A percentile compares a stretch with the other conserved stretches of the same genome.
Conservation (phyloP, 2,113 vertebrate genomes). For the Laterallus jamaicensis region DNA sequence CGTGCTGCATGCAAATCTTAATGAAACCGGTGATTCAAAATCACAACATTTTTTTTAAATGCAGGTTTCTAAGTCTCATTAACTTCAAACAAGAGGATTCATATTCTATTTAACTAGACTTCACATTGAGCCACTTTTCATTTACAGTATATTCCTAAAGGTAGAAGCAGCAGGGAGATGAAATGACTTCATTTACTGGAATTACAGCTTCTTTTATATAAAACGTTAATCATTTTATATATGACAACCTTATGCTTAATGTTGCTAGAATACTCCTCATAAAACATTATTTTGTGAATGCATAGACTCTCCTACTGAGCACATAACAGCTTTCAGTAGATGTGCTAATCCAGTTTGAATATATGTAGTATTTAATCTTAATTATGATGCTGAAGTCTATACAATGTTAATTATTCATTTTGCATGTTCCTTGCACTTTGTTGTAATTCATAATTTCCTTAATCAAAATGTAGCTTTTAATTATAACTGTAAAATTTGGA, state of each 20-base stretch:
- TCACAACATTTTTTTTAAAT: slow-evolving; percentile 41
- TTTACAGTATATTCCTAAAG: slow-evolving; percentile 77
- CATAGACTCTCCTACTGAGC: slow-evolving; percentile 76
- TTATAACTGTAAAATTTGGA: slow-evolving; percentile 72
- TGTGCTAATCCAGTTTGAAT: slow-evolving; percentile 81
- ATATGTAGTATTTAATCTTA: slow-evolving; percentile 81
- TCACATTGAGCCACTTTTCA: slow-evolving; percentile 73
- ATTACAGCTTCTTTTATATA: slow-evolving; percentile 79
- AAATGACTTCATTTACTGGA: slow-evolving; percentile 79
- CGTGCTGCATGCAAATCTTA: background rate
- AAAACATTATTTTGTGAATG: slow-evolving; percentile 79
- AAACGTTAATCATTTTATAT: slow-evolving; percentile 82
- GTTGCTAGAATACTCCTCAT: slow-evolving; percentile 76
- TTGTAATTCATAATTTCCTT: slow-evolving; percentile 81
- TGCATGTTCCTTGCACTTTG: slow-evolving; percentile 76
- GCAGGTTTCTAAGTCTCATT: slow-evolving; percentile 66
- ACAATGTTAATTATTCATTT: slow-evolving; percentile 84
- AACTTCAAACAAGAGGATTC: slow-evolving; percentile 72
- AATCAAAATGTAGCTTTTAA: slow-evolving; percentile 81
- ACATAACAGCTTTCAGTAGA: slow-evolving; percentile 70
- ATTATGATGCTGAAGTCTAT: slow-evolving; percentile 81
- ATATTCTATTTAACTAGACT: slow-evolving; percentile 73
- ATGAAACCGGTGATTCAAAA: slow-evolving; percentile 45
- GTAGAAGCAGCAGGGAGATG: slow-evolving; percentile 77
- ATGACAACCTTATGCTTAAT: slow-evolving; percentile 83